Evolutionary conservation across 1,140 invertebrate genomes (phyloP), one percentile per base, ranked within the genome.

Genomic region (Diachasmimorpha longicaudata): DNA sequence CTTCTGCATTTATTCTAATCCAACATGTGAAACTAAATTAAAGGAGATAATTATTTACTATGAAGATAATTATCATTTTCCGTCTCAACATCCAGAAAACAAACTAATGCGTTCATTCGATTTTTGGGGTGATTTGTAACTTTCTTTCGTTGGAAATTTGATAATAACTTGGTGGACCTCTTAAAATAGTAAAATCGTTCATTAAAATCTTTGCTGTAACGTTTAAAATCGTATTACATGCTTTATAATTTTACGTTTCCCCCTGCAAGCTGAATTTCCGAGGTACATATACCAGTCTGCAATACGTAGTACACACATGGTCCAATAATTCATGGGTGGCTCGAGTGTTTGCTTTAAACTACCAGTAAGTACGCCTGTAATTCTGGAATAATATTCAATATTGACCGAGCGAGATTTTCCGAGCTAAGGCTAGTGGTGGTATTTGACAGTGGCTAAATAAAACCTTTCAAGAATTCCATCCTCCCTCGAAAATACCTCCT

Each of bases 311-410:
- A 21, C 14, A 16, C 42, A 46, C 63, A 36, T 25, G 23, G 19
- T 70, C 31, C 71, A 77, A 79, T 77, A 79, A 77, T 77, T 77
- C 75, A 77, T 75, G 19, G 39, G 39, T 13, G 58, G 25, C 46
- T 11, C 67, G 58, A 36, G 48, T 79, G 75, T 79, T 79, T 79
- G 55, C 76, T 78, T 79, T 78, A 73, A 77, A 77, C 72, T 75
- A 46, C 72, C 58, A 37, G 48, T 36, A 55, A 42, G 55, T 48
- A 74, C 39, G 55, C 55, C 70, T 72, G 37, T 73, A 76, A 71
- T 74, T 25, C 21, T 78, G 71, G 74, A 78, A 79, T 78, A 79
- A 79, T 78, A 78, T 79, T 76, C 76, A 79, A 79, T 79, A 79
- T 79, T 79, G 78, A 76, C 77, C 75, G 63, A 79, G 72, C 71